phyloP scores from a whole-genome alignment of 2,888 invertebrate species.

The Rhopalosiphum nymphaeae region DNA sequence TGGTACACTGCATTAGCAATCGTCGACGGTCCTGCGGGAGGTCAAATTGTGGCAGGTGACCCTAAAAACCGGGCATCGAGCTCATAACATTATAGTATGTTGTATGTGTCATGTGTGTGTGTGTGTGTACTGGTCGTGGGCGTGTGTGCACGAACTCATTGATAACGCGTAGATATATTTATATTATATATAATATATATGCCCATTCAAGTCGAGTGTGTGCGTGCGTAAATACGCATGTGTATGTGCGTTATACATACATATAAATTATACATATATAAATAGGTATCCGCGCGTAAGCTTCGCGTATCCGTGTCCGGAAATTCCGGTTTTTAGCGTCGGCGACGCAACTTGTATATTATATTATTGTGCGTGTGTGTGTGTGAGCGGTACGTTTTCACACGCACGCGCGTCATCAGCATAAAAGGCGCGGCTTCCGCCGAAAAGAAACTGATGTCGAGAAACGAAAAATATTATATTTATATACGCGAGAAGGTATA shows the following conservation, averaged over 20 bases:
- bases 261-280: background rate
- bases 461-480: conserved; percentile 20
- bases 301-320: conserved; percentile 47
- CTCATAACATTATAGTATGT: background rate
- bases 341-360: background rate
- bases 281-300: background rate
- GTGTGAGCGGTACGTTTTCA: conserved; percentile 40
- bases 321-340: conserved; percentile 61
- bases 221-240: background rate
- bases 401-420: conserved; percentile 18
- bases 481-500: background rate
- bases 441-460: conserved; percentile 15
- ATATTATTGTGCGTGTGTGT: background rate
- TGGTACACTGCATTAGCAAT: background rate
- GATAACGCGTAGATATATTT: conserved; percentile 25
- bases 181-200: conserved; percentile 10
- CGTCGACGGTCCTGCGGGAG: conserved; percentile 32
- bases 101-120: background rate
- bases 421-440: conserved; percentile 33
- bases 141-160: conserved; percentile 55
- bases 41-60: conserved; percentile 62
- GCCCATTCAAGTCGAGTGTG: conserved; percentile 5
- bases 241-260: background rate
- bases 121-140: conserved; percentile 44
- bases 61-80: conserved; percentile 54